Evolutionary conservation across 2,888 invertebrate genomes (phyloP).

Genomic region (Drosophila mimetica): DNA sequence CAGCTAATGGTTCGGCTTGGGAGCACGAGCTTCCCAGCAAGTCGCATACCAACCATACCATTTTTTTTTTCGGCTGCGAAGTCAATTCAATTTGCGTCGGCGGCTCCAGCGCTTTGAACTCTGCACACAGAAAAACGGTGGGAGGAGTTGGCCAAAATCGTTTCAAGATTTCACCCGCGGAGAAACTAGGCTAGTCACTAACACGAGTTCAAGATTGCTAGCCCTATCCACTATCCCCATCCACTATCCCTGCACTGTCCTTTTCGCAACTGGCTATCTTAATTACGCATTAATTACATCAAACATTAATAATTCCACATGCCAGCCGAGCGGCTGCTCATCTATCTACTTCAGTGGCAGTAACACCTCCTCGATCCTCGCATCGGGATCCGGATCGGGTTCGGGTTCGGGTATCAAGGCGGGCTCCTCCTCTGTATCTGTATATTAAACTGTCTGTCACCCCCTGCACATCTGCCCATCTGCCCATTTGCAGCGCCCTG

Average conservation of each 20-base stretch:
- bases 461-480: conserved; percentile 31
- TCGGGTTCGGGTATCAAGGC: conserved; percentile 25
- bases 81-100: conserved; percentile 70
- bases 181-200: conserved; percentile 36
- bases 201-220: neutral
- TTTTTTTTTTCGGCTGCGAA: conserved; percentile 7
- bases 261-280: conserved; percentile 67
- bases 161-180: conserved; percentile 13
- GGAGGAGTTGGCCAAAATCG: conserved; percentile 42
- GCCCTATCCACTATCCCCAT: conserved; percentile 3
- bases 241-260: conserved; percentile 5
- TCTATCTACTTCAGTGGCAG: conserved; percentile 73
- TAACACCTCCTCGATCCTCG: conserved; percentile 65
- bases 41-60: conserved; percentile 31
- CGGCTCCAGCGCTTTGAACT: conserved; percentile 70
- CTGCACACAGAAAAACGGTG: conserved; percentile 16
- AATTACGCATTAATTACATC: conserved; percentile 81
- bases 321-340: conserved; percentile 53
- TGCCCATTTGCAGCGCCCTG: conserved; percentile 31
- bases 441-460: conserved; percentile 45
- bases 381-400: neutral
- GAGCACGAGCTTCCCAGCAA: conserved; percentile 44
- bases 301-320: conserved; percentile 76
- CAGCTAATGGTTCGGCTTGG: conserved; percentile 48
- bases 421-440: conserved; percentile 31